Percentiles rank a stretch among this genome's conserved stretches.
phyloP scores from a whole-genome alignment of 1,140 invertebrate genomes.

The Leptonema lineaticorne region DNA sequence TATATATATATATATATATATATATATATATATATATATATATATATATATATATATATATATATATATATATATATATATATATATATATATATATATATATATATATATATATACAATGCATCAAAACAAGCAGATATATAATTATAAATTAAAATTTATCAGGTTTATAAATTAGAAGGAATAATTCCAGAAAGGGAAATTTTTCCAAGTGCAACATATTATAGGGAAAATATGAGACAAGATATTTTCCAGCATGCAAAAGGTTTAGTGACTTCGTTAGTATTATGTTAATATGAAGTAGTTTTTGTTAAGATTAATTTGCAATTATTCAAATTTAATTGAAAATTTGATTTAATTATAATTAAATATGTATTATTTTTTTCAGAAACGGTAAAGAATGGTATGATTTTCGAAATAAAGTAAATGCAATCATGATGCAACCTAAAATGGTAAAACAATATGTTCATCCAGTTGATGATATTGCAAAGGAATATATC shows the following conservation, averaged over 20 bases:
- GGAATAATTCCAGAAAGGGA: constrained; percentile 21
- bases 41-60: too few species aligned
- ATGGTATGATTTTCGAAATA: constrained; percentile 28
- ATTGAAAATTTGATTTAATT: neutral
- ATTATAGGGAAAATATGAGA: constrained; percentile 10
- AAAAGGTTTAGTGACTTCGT: constrained; percentile 24
- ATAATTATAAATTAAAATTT: neutral
- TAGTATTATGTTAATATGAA: too few species aligned
- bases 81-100: too few species aligned
- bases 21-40: too few species aligned
- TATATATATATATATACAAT: too few species aligned
- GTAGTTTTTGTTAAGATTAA: too few species aligned
- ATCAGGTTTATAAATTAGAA: constrained; percentile 27
- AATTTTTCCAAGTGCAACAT: constrained; percentile 13
- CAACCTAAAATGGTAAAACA: constrained; percentile 27
- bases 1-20: too few species aligned
- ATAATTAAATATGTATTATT: neutral
- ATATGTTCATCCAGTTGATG: constrained; percentile 15
- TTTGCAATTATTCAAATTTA: neutral
- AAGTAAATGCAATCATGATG: constrained; percentile 27
- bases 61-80: too few species aligned
- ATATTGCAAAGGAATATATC: constrained; percentile 18
- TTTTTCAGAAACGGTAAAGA: constrained; percentile 23
- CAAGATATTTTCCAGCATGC: constrained; percentile 26
- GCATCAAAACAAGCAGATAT: neutral